Evolutionary conservation across 2,113 vertebrate genomes (phyloP).

Genomic region (Platycercus adscitus): DNA sequence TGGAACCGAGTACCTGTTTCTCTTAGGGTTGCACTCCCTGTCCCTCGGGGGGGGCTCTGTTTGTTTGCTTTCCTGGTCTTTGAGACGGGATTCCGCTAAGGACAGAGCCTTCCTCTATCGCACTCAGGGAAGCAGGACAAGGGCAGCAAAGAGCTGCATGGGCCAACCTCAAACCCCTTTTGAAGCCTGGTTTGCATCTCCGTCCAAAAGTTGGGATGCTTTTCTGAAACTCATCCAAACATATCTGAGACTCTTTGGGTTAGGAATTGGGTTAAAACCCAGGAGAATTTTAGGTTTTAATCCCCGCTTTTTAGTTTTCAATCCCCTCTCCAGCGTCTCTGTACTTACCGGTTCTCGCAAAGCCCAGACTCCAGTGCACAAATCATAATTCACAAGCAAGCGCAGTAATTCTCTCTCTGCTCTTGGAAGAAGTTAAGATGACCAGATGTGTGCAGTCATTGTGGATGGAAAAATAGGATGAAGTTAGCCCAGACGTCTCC

Average conservation of each 20-base stretch:
- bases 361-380: not conserved
- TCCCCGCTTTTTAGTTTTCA: not conserved
- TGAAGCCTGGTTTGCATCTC: not conserved
- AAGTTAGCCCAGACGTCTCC: not conserved
- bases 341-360: not conserved
- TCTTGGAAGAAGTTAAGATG: not conserved
- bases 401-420: not conserved
- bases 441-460: not conserved
- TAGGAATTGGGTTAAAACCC: not conserved
- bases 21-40: not conserved
- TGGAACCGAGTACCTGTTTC: not conserved
- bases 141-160: not conserved
- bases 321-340: not conserved
- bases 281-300: not conserved
- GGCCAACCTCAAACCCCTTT: not conserved
- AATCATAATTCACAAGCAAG: not conserved
- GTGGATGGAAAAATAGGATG: not conserved
- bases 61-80: not conserved
- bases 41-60: not conserved
- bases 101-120: not conserved
- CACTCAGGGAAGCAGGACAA: not conserved
- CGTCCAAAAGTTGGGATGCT: not conserved
- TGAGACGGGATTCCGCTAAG: not conserved
- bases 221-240: conserved; percentile 31
- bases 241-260: conserved; percentile 16